Base-by-base conservation (phyloP, 2,797 vertebrate genomes). In the Melanotaenia parkinsoni region DNA sequence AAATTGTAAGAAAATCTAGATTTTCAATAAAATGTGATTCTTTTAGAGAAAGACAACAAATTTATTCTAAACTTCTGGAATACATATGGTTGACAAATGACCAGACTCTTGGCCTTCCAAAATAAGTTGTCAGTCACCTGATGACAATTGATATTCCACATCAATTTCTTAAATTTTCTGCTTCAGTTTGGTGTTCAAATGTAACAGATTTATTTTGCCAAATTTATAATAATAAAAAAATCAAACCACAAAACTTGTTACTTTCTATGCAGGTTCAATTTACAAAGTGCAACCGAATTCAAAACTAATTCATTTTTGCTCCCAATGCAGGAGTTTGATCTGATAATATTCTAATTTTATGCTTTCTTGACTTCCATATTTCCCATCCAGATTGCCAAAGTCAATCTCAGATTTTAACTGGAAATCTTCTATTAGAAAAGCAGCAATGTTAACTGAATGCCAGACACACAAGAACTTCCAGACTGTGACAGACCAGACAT, bases 401-500 rank as follows among this genome's bases (percentile, higher is more conserved):
- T 35, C 30, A 14, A 58, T 20, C 12, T 63, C 24, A 26, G 18
- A 18, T 20, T 32, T 14, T 20, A 16, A 53, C 4, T 13, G 7
- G 4, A 22, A 20, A 22, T 62, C n/a, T 18, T 43, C 43, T 13
- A 35, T 5, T 33, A 3, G 26, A 67, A 32, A n/a, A 20, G 22
- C 32, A 20, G n/a, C 7, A 58, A 58, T 3, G 1, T 74, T 47
- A 43, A 6, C 30, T 13, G 4, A 0, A 61, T 33, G 43, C 35
- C 62, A 47, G 10, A 73, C 26, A 43, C 56, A 63, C 20, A 83
- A 57, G 26, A 76, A 68, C 54, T 26, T 30, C 43, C 45, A 67
- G 53, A 86, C 63, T 0, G 43, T 50, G 61, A 84, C 75, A 84
- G 77, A 87, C 84, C 86, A 89, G 86, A 93, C 90, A 91, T 89